Percentiles rank a stretch among this genome's conserved stretches.
Evolutionary conservation across 2,797 vertebrate genomes (phyloP).

Genomic region (Syngnathus acus): DNA sequence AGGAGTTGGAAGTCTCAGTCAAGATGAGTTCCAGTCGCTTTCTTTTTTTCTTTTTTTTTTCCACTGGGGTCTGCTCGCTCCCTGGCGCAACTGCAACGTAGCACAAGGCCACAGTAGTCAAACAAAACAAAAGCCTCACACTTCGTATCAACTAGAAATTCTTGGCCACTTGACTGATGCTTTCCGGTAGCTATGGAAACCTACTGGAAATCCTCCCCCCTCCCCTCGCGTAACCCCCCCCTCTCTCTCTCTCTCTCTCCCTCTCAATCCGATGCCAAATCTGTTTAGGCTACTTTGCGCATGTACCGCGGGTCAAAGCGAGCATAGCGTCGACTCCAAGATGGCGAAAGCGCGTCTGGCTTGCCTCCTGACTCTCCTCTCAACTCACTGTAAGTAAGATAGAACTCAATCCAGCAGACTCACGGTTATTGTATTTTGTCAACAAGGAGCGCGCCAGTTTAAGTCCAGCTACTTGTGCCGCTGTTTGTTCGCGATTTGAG

Average conservation of each 20-base stretch:
- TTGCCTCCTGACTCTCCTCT: constrained; percentile 70
- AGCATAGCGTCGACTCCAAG: constrained; percentile 73
- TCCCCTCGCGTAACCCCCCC: neutral
- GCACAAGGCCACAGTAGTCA: constrained; percentile 34
- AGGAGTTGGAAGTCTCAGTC: neutral
- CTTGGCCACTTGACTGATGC: constrained; percentile 60
- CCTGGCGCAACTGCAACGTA: neutral
- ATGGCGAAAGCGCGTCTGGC: constrained; percentile 76
- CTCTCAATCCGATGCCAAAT: constrained; percentile 31
- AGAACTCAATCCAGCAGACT: constrained; percentile 2
- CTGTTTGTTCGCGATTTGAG: constrained; percentile 14
- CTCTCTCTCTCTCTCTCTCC: constrained; percentile 2
- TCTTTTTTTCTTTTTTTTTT: neutral
- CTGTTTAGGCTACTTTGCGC: constrained; percentile 69
- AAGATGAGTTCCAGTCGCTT: neutral
- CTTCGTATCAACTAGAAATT: constrained; percentile 55
- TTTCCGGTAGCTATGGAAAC: constrained; percentile 69
- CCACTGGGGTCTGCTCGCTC: neutral
- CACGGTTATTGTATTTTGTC: neutral
- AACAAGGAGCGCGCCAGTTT: neutral
- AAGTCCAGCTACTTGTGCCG: constrained; percentile 1
- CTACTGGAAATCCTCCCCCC: constrained; percentile 41
- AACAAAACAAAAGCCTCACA: constrained; percentile 34
- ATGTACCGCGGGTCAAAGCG: constrained; percentile 62
- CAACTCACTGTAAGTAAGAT: constrained; percentile 72